Evolutionary conservation across 2,113 vertebrate species (phyloP).

Genomic region (Macroglossus sobrinus): DNA sequence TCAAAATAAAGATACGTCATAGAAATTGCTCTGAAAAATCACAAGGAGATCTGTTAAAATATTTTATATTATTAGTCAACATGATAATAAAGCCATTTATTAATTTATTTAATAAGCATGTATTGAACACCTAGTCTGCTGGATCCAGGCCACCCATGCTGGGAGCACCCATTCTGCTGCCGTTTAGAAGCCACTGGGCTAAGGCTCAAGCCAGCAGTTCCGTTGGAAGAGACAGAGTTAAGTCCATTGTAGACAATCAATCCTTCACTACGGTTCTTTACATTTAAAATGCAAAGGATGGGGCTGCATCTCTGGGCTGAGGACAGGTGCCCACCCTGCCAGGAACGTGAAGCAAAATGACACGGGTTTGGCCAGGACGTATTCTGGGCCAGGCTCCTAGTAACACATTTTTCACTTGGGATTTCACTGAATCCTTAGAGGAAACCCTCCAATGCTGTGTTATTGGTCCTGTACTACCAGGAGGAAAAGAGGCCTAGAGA

Average conservation of each 20-base stretch:
- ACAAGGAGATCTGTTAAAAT: background rate
- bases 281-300: background rate
- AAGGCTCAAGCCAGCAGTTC: background rate
- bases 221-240: background rate
- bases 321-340: fast-evolving
- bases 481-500: background rate
- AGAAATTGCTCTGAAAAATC: background rate
- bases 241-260: background rate
- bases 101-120: background rate
- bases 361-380: background rate
- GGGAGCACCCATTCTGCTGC: background rate
- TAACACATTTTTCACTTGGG: background rate
- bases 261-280: background rate
- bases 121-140: background rate
- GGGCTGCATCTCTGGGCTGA: background rate
- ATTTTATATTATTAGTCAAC: background rate
- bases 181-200: background rate
- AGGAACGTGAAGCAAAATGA: background rate
- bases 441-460: too few species aligned
- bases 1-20: background rate
- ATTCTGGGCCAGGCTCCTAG: too few species aligned
- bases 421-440: background rate
- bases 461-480: too few species aligned
- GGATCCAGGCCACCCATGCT: background rate
- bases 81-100: background rate